A percentile compares a stretch with the other conserved stretches of the same genome.
These are phyloP conservation scores for Pipistrellus nathusii DNA, from an alignment of 2,797 vertebrate species.

Conservation along the genomic window DNA sequence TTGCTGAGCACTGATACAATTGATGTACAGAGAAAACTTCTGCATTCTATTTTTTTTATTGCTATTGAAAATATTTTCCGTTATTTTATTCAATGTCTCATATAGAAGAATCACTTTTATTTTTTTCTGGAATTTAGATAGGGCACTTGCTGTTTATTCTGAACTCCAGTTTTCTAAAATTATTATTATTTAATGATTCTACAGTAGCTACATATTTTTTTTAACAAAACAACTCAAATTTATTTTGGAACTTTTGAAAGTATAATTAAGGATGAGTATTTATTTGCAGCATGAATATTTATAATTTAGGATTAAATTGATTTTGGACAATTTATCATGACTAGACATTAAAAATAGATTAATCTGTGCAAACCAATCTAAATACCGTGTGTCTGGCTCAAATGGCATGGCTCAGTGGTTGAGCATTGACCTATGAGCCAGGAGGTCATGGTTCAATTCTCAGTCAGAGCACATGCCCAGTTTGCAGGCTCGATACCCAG, in stretches of 20 bases:
- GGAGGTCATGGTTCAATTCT: no score
- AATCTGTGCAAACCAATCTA: neutral
- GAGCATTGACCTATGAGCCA: no score
- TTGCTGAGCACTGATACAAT: neutral
- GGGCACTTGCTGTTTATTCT: neutral
- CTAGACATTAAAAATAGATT: neutral
- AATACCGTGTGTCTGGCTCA: neutral
- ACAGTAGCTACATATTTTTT: neutral
- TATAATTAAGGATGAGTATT: neutral
- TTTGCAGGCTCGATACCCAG: no score
- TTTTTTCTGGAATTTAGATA: neutral
- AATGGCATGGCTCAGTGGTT: no score
- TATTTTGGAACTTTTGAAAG: constrained; percentile 1
- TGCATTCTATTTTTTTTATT: neutral
- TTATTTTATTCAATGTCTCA: neutral
- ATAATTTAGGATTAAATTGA: constrained; percentile 20
- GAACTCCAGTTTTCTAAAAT: neutral
- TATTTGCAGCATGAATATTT: neutral
- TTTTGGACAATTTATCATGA: neutral
- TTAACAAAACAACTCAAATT: neutral
- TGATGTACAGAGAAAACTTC: neutral
- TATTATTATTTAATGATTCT: constrained; percentile 9
- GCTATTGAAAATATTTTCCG: constrained; percentile 5
- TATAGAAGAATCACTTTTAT: neutral
- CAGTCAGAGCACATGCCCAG: no score